A percentile compares a stretch with the other conserved stretches of the same genome.
Conservation (phyloP, 2,797 vertebrate genomes). For the Pantherophis vulpinus region DNA sequence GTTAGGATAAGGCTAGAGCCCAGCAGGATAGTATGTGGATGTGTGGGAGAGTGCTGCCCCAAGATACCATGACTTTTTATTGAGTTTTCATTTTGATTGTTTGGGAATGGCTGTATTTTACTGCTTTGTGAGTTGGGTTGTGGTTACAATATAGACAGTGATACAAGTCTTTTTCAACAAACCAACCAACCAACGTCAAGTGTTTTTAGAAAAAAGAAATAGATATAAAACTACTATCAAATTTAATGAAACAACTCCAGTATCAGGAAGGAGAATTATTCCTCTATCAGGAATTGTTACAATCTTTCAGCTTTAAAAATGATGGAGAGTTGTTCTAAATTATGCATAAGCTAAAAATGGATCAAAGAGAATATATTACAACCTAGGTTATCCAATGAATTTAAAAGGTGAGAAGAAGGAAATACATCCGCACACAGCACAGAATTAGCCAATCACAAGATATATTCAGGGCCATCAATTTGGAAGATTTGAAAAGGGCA, state of each 20-base stretch:
- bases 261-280: background rate
- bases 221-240: background rate
- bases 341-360: background rate
- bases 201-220: background rate
- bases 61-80: background rate
- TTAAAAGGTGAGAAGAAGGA: background rate
- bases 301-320: background rate
- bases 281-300: background rate
- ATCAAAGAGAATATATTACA: background rate
- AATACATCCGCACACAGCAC: background rate
- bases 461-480: background rate
- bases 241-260: background rate
- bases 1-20: background rate
- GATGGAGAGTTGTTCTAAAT: background rate
- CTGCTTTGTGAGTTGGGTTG: background rate
- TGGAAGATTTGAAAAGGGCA: background rate
- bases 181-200: no score
- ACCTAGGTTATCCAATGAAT: background rate
- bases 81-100: background rate
- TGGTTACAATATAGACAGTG: background rate
- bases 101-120: background rate
- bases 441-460: background rate
- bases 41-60: background rate
- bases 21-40: background rate
- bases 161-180: background rate